A percentile compares a stretch with the other conserved stretches of the same genome.
These are phyloP conservation scores for Heliornis fulica DNA, from an alignment of 2,113 vertebrate species.

Conservation along the genomic window DNA sequence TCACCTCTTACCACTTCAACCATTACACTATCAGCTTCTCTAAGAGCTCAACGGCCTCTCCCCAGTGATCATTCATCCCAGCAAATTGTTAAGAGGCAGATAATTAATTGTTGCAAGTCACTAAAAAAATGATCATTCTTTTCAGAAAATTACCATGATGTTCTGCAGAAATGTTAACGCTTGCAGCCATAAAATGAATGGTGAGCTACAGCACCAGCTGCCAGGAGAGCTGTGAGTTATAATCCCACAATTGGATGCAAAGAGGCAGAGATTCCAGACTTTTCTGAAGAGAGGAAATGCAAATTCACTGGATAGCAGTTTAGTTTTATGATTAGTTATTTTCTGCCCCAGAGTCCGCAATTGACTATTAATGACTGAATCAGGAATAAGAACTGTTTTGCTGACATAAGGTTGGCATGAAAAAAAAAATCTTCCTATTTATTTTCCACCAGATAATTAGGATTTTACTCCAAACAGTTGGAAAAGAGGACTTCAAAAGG, in stretches of 20 bases:
- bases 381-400: background rate
- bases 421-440: background rate
- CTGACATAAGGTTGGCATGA: background rate
- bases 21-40: background rate
- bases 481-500: background rate
- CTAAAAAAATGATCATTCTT: constrained; percentile 71
- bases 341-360: background rate
- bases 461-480: background rate
- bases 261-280: background rate
- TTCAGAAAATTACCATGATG: constrained; percentile 67
- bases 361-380: background rate
- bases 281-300: constrained; percentile 22
- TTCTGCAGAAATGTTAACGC: constrained; percentile 70
- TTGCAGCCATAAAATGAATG: constrained; percentile 62
- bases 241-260: background rate
- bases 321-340: constrained; percentile 41
- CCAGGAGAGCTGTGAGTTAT: constrained; percentile 51
- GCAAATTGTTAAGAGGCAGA: constrained; percentile 44
- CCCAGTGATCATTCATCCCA: constrained; percentile 23
- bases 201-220: constrained; percentile 46
- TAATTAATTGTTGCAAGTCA: constrained; percentile 68
- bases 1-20: background rate
- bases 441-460: background rate
- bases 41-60: background rate
- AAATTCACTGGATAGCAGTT: constrained; percentile 7